These are phyloP conservation scores for Drosophila incognita DNA, from an alignment of 2,888 invertebrate genomes.

Conservation along the genomic window DNA sequence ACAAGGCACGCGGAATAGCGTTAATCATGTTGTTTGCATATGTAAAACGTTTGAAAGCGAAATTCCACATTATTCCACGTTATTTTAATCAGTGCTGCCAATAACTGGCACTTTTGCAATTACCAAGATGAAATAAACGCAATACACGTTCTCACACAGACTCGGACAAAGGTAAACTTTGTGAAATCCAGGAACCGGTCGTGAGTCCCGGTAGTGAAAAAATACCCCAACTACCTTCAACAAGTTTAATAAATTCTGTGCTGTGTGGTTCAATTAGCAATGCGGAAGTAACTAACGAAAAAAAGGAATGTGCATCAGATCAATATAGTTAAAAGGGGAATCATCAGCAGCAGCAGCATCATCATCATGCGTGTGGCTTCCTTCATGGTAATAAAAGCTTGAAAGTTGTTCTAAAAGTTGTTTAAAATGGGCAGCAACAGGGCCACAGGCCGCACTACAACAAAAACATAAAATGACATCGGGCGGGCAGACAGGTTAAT, in stretches of 20 bases:
- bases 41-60: conserved; percentile 62
- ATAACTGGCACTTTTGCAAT: conserved; percentile 34
- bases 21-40: conserved; percentile 8
- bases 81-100: conserved; percentile 7
- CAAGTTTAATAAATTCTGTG: conserved; percentile 38
- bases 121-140: conserved; percentile 27
- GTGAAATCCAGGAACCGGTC: conserved; percentile 42
- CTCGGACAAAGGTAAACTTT: conserved; percentile 14
- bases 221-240: conserved; percentile 45
- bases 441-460: conserved; percentile 16
- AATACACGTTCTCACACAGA: conserved; percentile 5
- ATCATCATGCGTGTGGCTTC: conserved; percentile 10
- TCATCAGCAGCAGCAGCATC: conserved; percentile 4
- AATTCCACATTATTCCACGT: conserved; percentile 33
- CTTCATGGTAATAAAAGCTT: conserved; percentile 49
- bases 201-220: conserved; percentile 13
- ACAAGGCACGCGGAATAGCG: conserved; percentile 30
- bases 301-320: conserved; percentile 28
- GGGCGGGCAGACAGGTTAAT: conserved; percentile 20
- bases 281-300: conserved; percentile 60
- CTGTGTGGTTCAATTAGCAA: conserved; percentile 56
- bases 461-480: conserved; percentile 49
- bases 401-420: conserved; percentile 74
- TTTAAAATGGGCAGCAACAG: conserved; percentile 36
- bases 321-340: conserved; percentile 37